Evolutionary conservation across 64 coral and sea anemone genomes (phyloP), one percentile per base, ranked within the genome.

Genomic region (Stylophora pistillata): DNA sequence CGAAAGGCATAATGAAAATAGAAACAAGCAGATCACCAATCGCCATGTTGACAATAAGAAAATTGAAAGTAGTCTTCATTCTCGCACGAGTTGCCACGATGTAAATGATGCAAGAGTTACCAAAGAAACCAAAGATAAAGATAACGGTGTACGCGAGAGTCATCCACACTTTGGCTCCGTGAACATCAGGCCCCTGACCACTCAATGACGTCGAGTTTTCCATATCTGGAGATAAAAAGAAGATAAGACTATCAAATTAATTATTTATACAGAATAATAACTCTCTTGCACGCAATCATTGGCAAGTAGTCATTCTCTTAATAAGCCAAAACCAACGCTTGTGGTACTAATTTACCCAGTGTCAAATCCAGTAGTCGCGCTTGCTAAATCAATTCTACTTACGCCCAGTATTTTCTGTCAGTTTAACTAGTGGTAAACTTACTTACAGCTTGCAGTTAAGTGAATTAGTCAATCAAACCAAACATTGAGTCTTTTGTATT

Each of bases 11-110:
- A 15, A 91, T 71, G 15, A 91, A 74, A 23, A 91, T 21, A 27
- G 76, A 74, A 72, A 91, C 90, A 28, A 91, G 82, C 31, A 91
- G 73, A 91, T 91, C 90, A 12, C 81, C 90, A 28, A 91, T 91
- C 2, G 90, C 90, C 90, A 91, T 91, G 60, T 91, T 91, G 2
- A 91, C 90, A 30, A 91, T 91, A 11, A 91, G 61, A 41, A 91
- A 91, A 55, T 91, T 91, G 17, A 91, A 91, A 1, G 90, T 91
- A 64, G 71, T 86, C 21, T 91, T 91, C 90, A 91, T 91, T 72
- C 84, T 78, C 32, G 47, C 32, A 13, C 82, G 90, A 78, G 90
- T 69, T 21, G 90, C 82, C 53, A 91, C 90, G 13, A 91, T 74
- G 74, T 91, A 79, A 27, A 91, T 91, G 9, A 91, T 62, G 14